Evolutionary conservation across 92 coral and sea anemone genomes (phyloP).

Genomic region (Isaurus tuberculatus): DNA sequence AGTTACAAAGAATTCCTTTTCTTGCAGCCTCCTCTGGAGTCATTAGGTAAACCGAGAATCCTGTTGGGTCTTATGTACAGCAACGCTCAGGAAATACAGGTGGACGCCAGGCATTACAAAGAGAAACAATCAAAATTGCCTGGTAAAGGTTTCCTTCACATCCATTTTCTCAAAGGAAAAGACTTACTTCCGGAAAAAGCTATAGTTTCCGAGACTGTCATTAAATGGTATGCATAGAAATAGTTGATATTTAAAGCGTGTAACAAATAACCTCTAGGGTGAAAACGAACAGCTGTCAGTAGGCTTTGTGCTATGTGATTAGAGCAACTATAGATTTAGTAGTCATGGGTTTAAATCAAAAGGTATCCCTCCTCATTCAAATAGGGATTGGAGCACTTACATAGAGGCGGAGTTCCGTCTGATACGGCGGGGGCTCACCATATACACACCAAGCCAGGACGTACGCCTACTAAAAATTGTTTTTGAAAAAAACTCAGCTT

Average conservation of each 20-base stretch:
- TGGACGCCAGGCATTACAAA: slow-evolving; percentile 92
- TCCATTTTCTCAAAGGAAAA: slow-evolving; percentile 83
- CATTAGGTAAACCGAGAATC: slow-evolving; percentile 81
- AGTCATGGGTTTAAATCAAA: too few species aligned
- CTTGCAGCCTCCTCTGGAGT: slow-evolving; percentile 79
- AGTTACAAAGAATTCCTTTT: too few species aligned
- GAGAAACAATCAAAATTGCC: slow-evolving; percentile 72
- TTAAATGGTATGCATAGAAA: slow-evolving; percentile 78
- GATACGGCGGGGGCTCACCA: too few species aligned
- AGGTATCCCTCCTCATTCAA: too few species aligned
- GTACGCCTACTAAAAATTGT: too few species aligned
- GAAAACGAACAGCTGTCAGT: not conserved
- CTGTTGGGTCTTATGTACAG: slow-evolving; percentile 97
- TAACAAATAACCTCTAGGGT: not conserved
- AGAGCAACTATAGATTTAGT: too few species aligned
- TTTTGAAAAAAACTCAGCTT: too few species aligned
- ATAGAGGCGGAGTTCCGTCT: too few species aligned
- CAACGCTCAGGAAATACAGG: slow-evolving; percentile 88
- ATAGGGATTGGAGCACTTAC: too few species aligned
- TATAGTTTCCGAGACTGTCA: slow-evolving; percentile 66
- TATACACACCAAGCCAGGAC: too few species aligned
- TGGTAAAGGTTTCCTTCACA: slow-evolving; percentile 92
- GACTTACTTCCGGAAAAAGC: slow-evolving; percentile 71
- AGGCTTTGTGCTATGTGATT: too few species aligned
- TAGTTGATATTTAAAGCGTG: not conserved